Base-by-base conservation (phyloP, 1,140 invertebrate species). In the Tetramorium simillimum region DNA sequence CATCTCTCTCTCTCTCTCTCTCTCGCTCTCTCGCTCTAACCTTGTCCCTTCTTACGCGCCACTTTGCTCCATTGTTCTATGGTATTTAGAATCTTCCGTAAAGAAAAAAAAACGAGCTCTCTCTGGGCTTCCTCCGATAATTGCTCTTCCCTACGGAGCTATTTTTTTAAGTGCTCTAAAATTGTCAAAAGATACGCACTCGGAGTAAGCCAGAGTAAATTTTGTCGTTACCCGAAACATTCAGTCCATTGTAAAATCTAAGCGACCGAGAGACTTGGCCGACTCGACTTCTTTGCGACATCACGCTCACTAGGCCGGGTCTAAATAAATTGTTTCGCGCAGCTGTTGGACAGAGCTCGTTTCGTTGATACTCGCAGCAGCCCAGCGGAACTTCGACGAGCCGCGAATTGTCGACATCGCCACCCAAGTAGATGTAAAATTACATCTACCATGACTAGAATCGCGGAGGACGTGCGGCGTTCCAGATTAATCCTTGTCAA, bases 321-420 rank as follows among this genome's bases (percentile, higher is more conserved):
- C 33, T 69, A 69, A 80, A 69, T 51, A 80, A 80, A 51, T 69
- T 51, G 63, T 67, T 69, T 80, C 46, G 28, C 43, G 33, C 28
- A 69, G 77, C 28, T 80, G 63, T 53, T 53, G 9, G 46, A 51
- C 40, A 1, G 65, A 24, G 40, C 43, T 80, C n/a, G 43, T 67
- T 37, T 67, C 37, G 28, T 18, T 21, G 76, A 80, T 67, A 14
- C 56, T 60, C 4, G 53, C 73, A 40, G 53, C 73, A 40, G 28
- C 6, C 33, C 33, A 76, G 53, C 53, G 33, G n/a, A 40, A 16
- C 73, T 58, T 24, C 7, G 33, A 75, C 73, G n/a, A 37, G 14
- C 49, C 14, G 4, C 56, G 53, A 73, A 53, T 63, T n/a, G 76
- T 37, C n/a, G 60, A 37, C 18, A 21, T 21, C 37, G 2, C 21